Conservation (phyloP, 1,140 invertebrate genomes). For the Helicoverpa zea region DNA sequence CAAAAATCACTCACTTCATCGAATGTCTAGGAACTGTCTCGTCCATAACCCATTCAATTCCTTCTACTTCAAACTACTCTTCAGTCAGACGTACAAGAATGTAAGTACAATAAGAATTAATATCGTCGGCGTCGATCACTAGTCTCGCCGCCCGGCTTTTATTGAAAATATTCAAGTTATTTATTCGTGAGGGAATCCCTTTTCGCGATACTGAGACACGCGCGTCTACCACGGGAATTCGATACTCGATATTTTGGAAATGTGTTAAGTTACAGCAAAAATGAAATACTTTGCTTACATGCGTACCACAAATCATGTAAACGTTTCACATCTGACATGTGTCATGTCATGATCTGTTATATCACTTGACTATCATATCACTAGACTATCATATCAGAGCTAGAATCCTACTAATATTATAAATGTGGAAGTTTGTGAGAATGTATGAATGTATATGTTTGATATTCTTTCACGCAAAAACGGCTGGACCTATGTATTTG, state of each 20-base stretch:
- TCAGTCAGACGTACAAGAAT: slow-evolving; percentile 26
- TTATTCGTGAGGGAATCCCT: slow-evolving; percentile 46
- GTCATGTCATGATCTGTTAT: no score
- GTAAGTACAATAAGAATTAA: slow-evolving; percentile 34
- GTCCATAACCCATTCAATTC: slow-evolving; percentile 3
- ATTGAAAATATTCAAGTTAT: slow-evolving; percentile 55
- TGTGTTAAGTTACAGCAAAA: no score
- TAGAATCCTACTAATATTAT: no score
- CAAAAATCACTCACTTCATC: neutral
- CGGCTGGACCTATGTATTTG: no score
- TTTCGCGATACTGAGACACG: slow-evolving; percentile 27
- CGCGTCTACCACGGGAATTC: slow-evolving; percentile 15
- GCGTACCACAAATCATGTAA: no score
- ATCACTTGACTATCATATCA: no score
- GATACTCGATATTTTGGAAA: neutral
- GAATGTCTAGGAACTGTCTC: neutral
- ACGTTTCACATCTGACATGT: no score
- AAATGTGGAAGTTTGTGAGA: no score
- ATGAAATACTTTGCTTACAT: no score
- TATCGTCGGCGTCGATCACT: slow-evolving; percentile 39
- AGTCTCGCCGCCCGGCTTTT: slow-evolving; percentile 38
- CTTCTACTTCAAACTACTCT: neutral
- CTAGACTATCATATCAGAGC: no score
- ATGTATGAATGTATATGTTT: no score
- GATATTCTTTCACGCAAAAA: no score